These are phyloP conservation scores for Agrotis ipsilon DNA, from an alignment of 2,888 invertebrate species.

Conservation along the genomic window DNA sequence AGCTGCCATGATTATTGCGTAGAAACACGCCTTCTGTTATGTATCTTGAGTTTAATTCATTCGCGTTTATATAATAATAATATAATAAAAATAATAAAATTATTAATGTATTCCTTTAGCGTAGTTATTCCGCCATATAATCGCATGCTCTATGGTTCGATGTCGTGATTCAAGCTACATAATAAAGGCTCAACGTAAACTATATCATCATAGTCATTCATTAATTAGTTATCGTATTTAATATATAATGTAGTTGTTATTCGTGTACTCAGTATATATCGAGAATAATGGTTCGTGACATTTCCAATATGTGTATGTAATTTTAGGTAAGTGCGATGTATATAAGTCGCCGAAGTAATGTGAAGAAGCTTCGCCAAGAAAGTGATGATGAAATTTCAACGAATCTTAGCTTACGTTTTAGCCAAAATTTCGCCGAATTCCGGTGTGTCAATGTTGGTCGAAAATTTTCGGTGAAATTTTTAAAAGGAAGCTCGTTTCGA, in stretches of 20 bases:
- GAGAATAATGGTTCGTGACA: constrained; percentile 89
- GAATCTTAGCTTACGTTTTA: constrained; percentile 52
- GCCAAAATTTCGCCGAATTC: constrained; percentile 44
- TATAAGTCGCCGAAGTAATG: constrained; percentile 50
- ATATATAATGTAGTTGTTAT: constrained; percentile 73
- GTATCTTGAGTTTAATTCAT: constrained; percentile 75
- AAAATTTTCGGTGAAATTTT: constrained; percentile 36
- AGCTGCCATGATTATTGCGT: constrained; percentile 85
- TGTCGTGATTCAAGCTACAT: constrained; percentile 77
- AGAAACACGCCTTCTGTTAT: constrained; percentile 77
- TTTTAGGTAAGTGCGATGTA: constrained; percentile 70
- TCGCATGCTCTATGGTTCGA: constrained; percentile 57
- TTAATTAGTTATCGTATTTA: constrained; percentile 77
- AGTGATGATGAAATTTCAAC: constrained; percentile 45
- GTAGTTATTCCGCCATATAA: constrained; percentile 58
- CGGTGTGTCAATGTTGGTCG: constrained; percentile 19
- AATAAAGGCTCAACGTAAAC: constrained; percentile 79
- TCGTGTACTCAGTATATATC: constrained; percentile 84
- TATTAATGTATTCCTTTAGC: constrained; percentile 56
- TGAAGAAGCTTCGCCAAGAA: constrained; percentile 36
- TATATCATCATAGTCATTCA: constrained; percentile 79
- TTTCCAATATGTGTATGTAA: constrained; percentile 83
- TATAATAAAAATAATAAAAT: constrained; percentile 32
- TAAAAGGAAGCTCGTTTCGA: constrained; percentile 34
- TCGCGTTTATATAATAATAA: constrained; percentile 37